phyloP scores from a whole-genome alignment of 2,113 vertebrate species.

The Xenopus tropicalis region DNA sequence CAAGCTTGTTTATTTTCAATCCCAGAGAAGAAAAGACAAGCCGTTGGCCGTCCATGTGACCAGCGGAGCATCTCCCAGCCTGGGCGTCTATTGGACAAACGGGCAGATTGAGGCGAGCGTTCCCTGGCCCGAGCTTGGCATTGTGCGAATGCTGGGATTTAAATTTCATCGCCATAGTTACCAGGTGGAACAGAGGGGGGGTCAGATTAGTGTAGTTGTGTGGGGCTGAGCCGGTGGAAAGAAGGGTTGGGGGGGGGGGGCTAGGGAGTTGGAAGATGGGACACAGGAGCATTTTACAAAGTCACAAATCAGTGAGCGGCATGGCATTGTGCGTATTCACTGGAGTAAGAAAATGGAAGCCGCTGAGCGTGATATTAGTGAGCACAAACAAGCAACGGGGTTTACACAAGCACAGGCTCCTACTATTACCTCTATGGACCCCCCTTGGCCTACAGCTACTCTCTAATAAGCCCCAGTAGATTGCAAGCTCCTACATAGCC shows the following conservation, averaged over 20 bases:
- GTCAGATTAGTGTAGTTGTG: background rate
- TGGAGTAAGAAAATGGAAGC: conserved; percentile 1
- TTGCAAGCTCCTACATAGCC: no score
- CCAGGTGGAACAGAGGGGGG: conserved; percentile 24
- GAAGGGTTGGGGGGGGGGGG: background rate
- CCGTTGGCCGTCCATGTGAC: background rate
- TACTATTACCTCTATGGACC: no score
- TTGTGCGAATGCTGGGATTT: conserved; percentile 24
- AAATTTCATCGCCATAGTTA: conserved; percentile 24
- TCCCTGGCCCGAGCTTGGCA: conserved; percentile 49
- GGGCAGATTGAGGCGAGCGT: conserved; percentile 44
- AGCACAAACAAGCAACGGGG: no score
- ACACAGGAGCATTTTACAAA: conserved; percentile 21
- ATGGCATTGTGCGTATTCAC: conserved; percentile 13
- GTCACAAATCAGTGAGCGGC: conserved; percentile 5
- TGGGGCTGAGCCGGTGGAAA: background rate
- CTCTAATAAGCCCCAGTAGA: no score
- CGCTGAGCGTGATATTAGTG: background rate
- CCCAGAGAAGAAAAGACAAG: background rate
- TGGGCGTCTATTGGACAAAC: background rate
- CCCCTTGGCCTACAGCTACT: no score
- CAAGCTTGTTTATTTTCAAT: conserved; percentile 24
- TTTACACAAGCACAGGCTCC: no score
- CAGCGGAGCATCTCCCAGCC: background rate
- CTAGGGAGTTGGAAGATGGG: background rate